These are phyloP conservation scores for Cheilosia urbana DNA, from an alignment of 2,888 invertebrate species.

Conservation along the genomic window DNA sequence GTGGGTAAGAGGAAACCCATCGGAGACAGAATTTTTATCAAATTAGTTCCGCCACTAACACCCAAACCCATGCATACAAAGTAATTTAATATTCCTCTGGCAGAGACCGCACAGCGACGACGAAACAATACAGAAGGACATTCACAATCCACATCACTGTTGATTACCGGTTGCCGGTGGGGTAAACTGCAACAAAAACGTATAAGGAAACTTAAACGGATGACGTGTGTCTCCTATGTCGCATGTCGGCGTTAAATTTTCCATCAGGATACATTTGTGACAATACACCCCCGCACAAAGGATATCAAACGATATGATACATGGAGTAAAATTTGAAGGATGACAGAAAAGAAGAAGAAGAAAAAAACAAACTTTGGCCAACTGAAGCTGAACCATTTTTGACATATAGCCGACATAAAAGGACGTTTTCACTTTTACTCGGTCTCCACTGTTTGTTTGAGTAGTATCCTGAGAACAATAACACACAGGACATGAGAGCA, in stretches of 20 bases:
- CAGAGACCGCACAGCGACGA: slow-evolving; percentile 27
- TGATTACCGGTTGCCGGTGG: slow-evolving; percentile 51
- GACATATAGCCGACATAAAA: slow-evolving; percentile 70
- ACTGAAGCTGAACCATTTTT: slow-evolving; percentile 70
- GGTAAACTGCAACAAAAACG: slow-evolving; percentile 10
- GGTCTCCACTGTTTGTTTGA: slow-evolving; percentile 41
- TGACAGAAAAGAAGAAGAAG: background rate
- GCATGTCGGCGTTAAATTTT: slow-evolving; percentile 47
- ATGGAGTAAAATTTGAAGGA: slow-evolving; percentile 26
- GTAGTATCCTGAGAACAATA: slow-evolving; percentile 57
- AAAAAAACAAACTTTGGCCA: slow-evolving; percentile 29
- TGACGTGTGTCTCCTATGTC: slow-evolving; percentile 58
- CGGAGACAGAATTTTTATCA: slow-evolving; percentile 75
- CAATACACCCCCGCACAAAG: slow-evolving; percentile 33
- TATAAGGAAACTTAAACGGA: slow-evolving; percentile 39
- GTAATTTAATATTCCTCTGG: slow-evolving; percentile 68
- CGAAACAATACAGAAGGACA: slow-evolving; percentile 48
- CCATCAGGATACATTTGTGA: slow-evolving; percentile 57
- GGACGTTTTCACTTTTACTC: slow-evolving; percentile 63
- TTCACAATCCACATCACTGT: slow-evolving; percentile 72
- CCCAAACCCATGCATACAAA: slow-evolving; percentile 28
- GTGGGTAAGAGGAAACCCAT: slow-evolving; percentile 46
- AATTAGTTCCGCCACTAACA: slow-evolving; percentile 69
- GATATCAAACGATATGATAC: slow-evolving; percentile 41
- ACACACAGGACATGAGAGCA: slow-evolving; percentile 8